Conservation (phyloP, 2,888 invertebrate species). For the Cepaea hortensis region DNA sequence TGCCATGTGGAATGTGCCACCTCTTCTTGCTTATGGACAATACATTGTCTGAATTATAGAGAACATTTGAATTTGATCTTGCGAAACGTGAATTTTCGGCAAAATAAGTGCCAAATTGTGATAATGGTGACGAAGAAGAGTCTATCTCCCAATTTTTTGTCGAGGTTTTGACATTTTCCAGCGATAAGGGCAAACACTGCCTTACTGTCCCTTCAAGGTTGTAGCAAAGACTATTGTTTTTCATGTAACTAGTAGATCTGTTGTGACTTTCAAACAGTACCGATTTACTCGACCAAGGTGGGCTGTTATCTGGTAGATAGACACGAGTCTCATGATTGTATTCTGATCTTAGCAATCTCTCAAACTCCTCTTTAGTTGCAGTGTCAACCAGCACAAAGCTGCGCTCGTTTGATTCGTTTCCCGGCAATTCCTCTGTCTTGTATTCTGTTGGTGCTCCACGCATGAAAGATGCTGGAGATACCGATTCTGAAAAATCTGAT, state of each 20-base stretch:
- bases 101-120: neutral
- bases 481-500: neutral
- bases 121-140: neutral
- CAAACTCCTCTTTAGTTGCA: constrained; percentile 7
- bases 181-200: too few species aligned
- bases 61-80: too few species aligned
- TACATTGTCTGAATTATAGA: too few species aligned
- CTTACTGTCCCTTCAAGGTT: neutral
- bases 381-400: constrained; percentile 8
- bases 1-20: too few species aligned
- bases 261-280: neutral
- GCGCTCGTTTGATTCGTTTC: neutral
- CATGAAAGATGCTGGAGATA: too few species aligned
- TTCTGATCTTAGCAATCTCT: neutral
- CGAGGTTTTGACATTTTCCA: neutral
- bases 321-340: neutral
- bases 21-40: too few species aligned
- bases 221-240: too few species aligned
- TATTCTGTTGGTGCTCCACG: neutral
- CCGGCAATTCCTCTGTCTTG: neutral
- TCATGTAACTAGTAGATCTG: neutral
- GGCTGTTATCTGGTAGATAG: neutral
- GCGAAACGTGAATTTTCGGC: neutral
- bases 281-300: neutral
- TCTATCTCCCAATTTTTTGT: neutral